A percentile compares a stretch with the other conserved stretches of the same genome.
Evolutionary conservation across 1,140 invertebrate genomes (phyloP).

Genomic region (Popillia japonica): DNA sequence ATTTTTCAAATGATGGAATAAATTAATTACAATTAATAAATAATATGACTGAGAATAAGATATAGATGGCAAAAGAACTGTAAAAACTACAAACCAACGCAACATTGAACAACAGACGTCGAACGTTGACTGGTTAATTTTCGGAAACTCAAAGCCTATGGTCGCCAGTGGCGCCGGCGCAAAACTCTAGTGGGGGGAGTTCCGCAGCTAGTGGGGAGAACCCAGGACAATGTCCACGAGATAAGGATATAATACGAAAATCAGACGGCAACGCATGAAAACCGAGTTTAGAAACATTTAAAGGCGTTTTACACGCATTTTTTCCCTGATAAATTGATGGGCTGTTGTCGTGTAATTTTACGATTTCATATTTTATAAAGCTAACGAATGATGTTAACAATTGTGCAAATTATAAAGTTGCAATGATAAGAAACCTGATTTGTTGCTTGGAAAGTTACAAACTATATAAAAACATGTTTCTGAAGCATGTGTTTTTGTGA

Average conservation of each 20-base stretch:
- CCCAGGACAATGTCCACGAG: constrained; percentile 27
- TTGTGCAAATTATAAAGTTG: too few relatives aligned
- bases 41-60: neutral
- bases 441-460: too few relatives aligned
- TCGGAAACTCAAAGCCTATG: constrained; percentile 31
- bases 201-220: neutral
- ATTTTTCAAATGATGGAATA: neutral
- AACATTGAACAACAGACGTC: neutral
- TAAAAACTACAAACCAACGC: constrained; percentile 2
- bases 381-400: too few relatives aligned
- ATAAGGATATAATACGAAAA: constrained; percentile 29
- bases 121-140: constrained; percentile 31
- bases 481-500: too few relatives aligned
- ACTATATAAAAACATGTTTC: too few relatives aligned
- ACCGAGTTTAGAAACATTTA: neutral
- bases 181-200: constrained; percentile 23
- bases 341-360: neutral
- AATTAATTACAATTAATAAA: constrained; percentile 10
- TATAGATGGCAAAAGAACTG: neutral
- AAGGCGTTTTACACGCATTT: neutral
- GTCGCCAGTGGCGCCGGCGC: constrained; percentile 27
- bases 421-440: too few relatives aligned
- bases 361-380: too few relatives aligned
- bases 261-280: neutral
- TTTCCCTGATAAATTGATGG: neutral